phyloP scores from a whole-genome alignment of 2,797 vertebrate genomes.

The Prunella strophiata region DNA sequence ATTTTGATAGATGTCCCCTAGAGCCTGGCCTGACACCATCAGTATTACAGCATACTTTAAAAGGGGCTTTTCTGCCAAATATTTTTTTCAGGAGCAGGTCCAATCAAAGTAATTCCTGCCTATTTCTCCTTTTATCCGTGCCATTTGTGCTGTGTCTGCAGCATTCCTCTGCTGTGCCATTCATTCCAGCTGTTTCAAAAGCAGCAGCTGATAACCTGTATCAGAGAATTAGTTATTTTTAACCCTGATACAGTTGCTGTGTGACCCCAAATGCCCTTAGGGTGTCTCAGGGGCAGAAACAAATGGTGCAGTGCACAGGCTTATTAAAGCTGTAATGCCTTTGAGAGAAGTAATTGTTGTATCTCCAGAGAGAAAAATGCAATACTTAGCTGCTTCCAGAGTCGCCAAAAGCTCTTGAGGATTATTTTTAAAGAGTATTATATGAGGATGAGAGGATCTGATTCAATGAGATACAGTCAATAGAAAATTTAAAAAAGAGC shows the following conservation, averaged over 20 bases:
- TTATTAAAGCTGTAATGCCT: neutral
- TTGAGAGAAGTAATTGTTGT: neutral
- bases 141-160: neutral
- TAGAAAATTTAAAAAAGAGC: neutral
- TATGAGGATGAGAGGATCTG: neutral
- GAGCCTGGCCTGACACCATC: neutral
- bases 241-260: neutral
- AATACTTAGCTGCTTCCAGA: neutral
- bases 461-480: neutral
- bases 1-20: neutral
- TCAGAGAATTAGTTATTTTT: constrained; percentile 30
- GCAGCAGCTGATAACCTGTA: constrained; percentile 8
- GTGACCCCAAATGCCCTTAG: neutral
- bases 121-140: neutral
- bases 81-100: neutral
- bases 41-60: neutral
- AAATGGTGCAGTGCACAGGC: neutral
- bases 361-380: neutral
- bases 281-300: neutral
- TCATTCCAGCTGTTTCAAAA: constrained; percentile 18
- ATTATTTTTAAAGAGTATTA: neutral
- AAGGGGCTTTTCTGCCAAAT: neutral
- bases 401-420: neutral
- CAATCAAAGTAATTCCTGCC: neutral
- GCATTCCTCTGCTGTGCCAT: neutral